These are phyloP conservation scores for Beris chalybata DNA, from an alignment of 2,888 invertebrate genomes.

Conservation along the genomic window DNA sequence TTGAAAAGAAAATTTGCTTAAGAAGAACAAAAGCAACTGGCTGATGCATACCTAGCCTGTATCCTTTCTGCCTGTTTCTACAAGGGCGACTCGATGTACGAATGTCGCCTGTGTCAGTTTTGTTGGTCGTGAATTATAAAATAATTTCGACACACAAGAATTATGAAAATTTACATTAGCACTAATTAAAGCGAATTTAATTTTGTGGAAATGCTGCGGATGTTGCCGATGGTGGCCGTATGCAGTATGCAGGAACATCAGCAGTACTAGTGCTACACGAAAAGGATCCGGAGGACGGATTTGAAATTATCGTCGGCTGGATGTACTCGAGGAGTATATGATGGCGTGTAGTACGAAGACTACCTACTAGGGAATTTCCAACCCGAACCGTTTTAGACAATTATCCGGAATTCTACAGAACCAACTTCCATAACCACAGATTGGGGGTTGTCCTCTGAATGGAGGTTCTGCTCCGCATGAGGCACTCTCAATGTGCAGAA, in stretches of 20 bases:
- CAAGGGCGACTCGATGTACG: too few species aligned
- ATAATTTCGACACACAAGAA: slow-evolving; percentile 27
- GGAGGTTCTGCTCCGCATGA: too few species aligned
- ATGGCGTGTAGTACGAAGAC: neutral
- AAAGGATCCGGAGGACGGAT: too few species aligned
- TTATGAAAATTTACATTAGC: slow-evolving; percentile 39
- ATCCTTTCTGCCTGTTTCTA: too few species aligned
- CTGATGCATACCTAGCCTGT: too few species aligned
- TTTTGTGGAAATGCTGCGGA: slow-evolving; percentile 21
- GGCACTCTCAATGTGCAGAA: neutral
- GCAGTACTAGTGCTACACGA: too few species aligned
- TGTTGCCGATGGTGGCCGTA: slow-evolving; percentile 6
- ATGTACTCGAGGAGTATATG: neutral
- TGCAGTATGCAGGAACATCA: neutral
- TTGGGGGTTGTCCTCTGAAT: slow-evolving; percentile 1
- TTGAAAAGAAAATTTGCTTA: too few species aligned
- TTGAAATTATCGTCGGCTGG: too few species aligned
- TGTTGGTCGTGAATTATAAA: slow-evolving; percentile 21
- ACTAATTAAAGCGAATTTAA: slow-evolving; percentile 37
- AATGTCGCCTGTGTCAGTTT: slow-evolving; percentile 15
- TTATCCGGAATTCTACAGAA: slow-evolving; percentile 8
- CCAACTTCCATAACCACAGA: slow-evolving; percentile 20
- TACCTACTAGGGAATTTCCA: neutral
- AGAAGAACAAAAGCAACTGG: too few species aligned
- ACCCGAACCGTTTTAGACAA: slow-evolving; percentile 7